Conservation (phyloP, 2,797 vertebrate species). For the Sebastes goodei region DNA sequence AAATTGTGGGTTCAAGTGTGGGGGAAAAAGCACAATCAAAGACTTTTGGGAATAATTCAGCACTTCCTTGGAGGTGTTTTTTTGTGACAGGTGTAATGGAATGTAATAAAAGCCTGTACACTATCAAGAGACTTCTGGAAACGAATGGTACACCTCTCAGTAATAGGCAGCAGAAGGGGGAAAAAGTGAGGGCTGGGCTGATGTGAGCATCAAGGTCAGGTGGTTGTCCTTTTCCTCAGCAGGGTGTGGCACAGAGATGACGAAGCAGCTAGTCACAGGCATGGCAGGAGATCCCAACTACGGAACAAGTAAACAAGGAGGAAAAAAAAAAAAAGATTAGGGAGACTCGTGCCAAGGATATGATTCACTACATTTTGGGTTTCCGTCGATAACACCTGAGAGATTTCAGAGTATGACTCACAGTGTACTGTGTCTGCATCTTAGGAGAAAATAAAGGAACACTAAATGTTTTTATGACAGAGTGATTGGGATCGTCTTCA, state of each 20-base stretch:
- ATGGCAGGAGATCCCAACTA: conserved; percentile 72
- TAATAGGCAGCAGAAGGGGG: conserved; percentile 9
- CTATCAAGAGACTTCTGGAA: conserved; percentile 21
- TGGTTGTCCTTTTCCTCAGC: conserved; percentile 74
- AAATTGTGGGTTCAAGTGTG: conserved; percentile 14
- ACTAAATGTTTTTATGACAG: conserved; percentile 6
- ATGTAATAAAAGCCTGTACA: conserved; percentile 23
- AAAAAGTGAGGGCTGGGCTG: conserved; percentile 54
- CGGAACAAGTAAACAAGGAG: conserved; percentile 40
- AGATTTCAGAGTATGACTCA: conserved; percentile 29
- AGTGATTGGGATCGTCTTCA: background rate
- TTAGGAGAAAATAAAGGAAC: background rate
- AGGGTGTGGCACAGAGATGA: conserved; percentile 79
- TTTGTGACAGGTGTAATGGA: conserved; percentile 8
- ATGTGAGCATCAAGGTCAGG: conserved; percentile 77
- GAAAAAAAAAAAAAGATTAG: conserved; percentile 6
- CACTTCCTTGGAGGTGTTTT: conserved; percentile 8
- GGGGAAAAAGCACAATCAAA: background rate
- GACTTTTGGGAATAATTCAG: background rate
- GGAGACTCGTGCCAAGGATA: conserved; percentile 30
- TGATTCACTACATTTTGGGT: conserved; percentile 40
- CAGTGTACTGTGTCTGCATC: background rate
- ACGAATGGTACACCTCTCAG: conserved; percentile 37
- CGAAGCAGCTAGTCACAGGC: conserved; percentile 73
- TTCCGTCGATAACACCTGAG: conserved; percentile 10